Base-by-base conservation (phyloP, 2,888 invertebrate species). In the Calliphora vomitoria region DNA sequence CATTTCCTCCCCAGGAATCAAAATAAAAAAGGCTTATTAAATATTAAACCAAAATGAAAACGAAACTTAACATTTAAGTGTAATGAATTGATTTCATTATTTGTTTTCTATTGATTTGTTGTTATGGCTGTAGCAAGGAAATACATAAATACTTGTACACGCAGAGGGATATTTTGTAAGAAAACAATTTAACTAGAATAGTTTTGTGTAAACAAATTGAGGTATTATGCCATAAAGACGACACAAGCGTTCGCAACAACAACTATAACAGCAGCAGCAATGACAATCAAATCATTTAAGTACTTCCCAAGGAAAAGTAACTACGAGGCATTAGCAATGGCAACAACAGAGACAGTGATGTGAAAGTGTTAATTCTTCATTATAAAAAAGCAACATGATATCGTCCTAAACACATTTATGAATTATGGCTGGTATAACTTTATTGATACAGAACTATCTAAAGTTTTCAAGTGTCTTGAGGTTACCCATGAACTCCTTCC, bases 131-230 rank as follows among this genome's bases (percentile, higher is more conserved):
- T 2, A 53, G 35, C 1, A 55, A 62, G 25, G 18, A 44, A 68
- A 58, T 31, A 69, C 5, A 6, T 20, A 64, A 81, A 55, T 13
- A 72, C 31, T 66, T 11, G 4, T 44, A 66, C 44, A 44, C 68
- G 68, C 58, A 66, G 20, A 55, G 58, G 38, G 50, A 69, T 53
- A 62, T 69, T 76, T 69, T 53, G 18, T 69, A 71, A 50, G 58
- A 68, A 68, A 82, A 50, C 75, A 68, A 75, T 75, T 75, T 68
- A 68, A 72, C 53, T 11, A 13, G 53, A 44, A 41, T 69, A 83
- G 47, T 69, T 82, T 62, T 62, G 41, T 69, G 62, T 31, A 69
- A 85, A 85, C 81, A 81, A 85, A 85, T 85, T 81, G 62, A 75
- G 41, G 79, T 60, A 66, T 66, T 53, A 50, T 58, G 68, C 31